Base-by-base conservation (phyloP, 2,888 invertebrate genomes). In the Orchestes rusci region DNA sequence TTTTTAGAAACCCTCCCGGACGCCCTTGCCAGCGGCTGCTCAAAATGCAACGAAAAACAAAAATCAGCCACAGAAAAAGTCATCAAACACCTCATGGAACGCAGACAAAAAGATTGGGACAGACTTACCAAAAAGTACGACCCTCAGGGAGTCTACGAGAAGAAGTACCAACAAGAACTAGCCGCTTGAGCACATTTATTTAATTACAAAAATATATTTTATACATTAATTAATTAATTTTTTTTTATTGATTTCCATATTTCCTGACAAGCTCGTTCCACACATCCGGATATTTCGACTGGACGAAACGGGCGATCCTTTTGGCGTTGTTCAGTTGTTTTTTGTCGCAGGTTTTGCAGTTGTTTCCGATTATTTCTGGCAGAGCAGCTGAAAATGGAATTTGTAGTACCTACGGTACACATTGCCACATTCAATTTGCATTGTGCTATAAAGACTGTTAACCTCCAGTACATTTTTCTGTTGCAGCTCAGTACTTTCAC, bases 41-140 rank as follows among this genome's bases (percentile, higher is more conserved):
- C 63, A 15, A 83, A 81, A 63, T 84, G 84, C 59, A 79, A 74
- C 27, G 75, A 75, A 17, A 73, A 75, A 42, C 84, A 84, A 64
- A 81, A 78, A 64, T 67, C 66, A 40, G 75, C 74, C 1, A 79
- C 83, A 0, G 77, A 83, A 31, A 82, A 80, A 62, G 78, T 84
- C 3, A 80, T 85, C 47, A 74, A 70, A 46, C 73, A 80, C 53
- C 64, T 85, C 36, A 78, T 75, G 60, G 63, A 70, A 40, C 79
- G 80, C 45, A 76, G 77, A 61, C 72, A 75, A 0, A 71, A 71
- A 1, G 83, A 84, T 54, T 85, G 84, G 82, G 73, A 77, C 8
- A 74, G 77, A 58, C 69, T 85, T 18, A 60, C 76, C 4, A 70
- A 72, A 13, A 77, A 78, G 54, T 85, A 81, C 71, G 86, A 86